phyloP scores from a whole-genome alignment of 2,113 vertebrate species.

The Chiloscyllium plagiosum region DNA sequence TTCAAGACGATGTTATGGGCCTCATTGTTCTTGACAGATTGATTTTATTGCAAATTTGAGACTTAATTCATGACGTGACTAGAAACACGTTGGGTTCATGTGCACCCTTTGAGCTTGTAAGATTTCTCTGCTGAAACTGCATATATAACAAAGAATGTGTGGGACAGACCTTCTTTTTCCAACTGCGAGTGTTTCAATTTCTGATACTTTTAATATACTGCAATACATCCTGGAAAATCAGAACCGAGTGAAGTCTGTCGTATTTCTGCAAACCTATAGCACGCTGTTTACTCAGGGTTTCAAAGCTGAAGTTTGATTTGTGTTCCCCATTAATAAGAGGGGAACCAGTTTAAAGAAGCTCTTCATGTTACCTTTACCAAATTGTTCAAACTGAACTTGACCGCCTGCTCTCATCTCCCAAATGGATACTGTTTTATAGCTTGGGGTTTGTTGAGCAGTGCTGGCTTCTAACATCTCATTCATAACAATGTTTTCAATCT shows the following conservation, averaged over 20 bases:
- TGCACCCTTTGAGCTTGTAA: background rate
- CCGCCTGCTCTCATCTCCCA: background rate
- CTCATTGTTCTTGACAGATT: background rate
- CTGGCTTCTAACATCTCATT: constrained; percentile 3
- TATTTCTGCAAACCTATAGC: background rate
- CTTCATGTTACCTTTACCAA: background rate
- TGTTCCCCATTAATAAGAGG: background rate
- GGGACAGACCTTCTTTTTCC: background rate
- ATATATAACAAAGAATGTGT: background rate
- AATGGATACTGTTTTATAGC: background rate
- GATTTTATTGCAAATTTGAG: background rate
- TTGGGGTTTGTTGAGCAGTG: background rate
- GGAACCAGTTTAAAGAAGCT: background rate
- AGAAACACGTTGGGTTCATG: background rate
- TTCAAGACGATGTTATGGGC: background rate
- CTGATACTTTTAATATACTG: background rate
- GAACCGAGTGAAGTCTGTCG: background rate
- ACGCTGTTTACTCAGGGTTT: background rate
- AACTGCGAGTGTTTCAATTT: background rate
- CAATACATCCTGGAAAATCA: background rate
- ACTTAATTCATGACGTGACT: background rate
- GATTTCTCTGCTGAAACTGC: background rate
- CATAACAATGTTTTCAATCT: constrained; percentile 15
- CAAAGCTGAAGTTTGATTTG: background rate
- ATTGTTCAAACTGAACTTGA: background rate